Evolutionary conservation across 2,888 invertebrate species (phyloP), one percentile per base, ranked within the genome.

Genomic region (Drosophila mettleri): DNA sequence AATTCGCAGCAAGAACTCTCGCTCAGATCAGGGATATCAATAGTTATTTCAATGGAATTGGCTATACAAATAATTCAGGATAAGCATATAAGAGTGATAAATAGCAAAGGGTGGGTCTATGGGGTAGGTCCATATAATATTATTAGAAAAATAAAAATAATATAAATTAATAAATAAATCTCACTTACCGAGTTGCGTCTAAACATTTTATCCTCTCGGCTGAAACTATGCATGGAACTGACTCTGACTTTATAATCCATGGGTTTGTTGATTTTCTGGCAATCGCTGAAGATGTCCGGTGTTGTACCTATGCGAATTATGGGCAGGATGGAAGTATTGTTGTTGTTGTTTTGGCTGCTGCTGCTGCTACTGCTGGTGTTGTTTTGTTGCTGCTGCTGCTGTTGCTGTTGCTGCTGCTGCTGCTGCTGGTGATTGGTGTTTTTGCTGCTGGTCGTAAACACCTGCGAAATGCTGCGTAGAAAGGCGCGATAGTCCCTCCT

Each of bases 381-480:
- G 24, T 8, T 43, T 39, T 12, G 18, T 5, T 16, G 36, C 9
- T 67, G 46, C 12, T 54, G 39, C 9, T 52, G 38, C 31, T 36
- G 16, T n/a, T 45, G 27, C 34, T 20, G 41, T 48, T 46, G n/a
- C 31, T 36, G 8, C 71, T 73, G 41, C 52, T 69, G 45, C 14
- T 54, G 41, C 8, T 53, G 39, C 3, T 29, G 29, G 0, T 46
- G 46, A 14, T 46, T 31, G 43, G 43, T 48, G 20, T 38, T 41
- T 8, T 73, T 84, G 41, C 55, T 61, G 36, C 86, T 90, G 2
- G 81, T 39, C 72, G 84, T 83, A 16, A 91, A 80, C 36, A 89
- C 90, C 39, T 91, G 90, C 3, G 91, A 91, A 67, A 91, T 89
- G 70, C 90, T 91, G 48, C 91, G 91, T 31, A 91, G 86, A 31